Conservation (phyloP, 2,797 vertebrate genomes). For the Tiaroga cobitis region DNA sequence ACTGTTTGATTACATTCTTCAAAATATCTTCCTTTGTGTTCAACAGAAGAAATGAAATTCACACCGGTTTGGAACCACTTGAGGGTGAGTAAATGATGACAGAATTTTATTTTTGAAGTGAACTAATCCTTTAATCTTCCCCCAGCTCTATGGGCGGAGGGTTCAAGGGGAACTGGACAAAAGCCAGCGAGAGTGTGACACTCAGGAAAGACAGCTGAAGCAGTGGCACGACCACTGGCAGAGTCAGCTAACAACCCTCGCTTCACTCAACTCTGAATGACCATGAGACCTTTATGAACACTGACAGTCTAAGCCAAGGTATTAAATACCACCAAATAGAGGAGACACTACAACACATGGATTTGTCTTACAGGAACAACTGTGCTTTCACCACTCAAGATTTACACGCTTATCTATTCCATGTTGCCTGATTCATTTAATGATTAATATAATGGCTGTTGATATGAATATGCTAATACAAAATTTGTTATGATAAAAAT, state of each 20-base stretch:
- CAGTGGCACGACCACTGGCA: slow-evolving; percentile 77
- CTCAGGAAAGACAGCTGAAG: slow-evolving; percentile 63
- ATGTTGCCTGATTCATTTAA: neutral
- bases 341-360: neutral
- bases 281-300: slow-evolving; percentile 47
- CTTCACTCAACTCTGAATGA: slow-evolving; percentile 56
- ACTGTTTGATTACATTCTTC: too few relatives aligned
- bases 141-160: slow-evolving; percentile 73
- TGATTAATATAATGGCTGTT: neutral
- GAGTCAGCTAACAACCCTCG: slow-evolving; percentile 60
- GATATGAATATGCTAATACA: neutral
- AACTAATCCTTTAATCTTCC: slow-evolving; percentile 23
- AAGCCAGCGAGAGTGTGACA: slow-evolving; percentile 65
- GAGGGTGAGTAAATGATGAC: too few relatives aligned
- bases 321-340: neutral
- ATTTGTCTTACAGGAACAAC: neutral
- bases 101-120: neutral
- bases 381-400: neutral
- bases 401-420: neutral
- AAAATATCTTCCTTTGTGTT: neutral
- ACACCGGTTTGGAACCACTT: neutral
- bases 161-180: slow-evolving; percentile 60
- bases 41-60: neutral
- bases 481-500: neutral
- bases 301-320: slow-evolving; percentile 7